Conservation (phyloP, 2,113 vertebrate species). For the Bagarius yarrelli region DNA sequence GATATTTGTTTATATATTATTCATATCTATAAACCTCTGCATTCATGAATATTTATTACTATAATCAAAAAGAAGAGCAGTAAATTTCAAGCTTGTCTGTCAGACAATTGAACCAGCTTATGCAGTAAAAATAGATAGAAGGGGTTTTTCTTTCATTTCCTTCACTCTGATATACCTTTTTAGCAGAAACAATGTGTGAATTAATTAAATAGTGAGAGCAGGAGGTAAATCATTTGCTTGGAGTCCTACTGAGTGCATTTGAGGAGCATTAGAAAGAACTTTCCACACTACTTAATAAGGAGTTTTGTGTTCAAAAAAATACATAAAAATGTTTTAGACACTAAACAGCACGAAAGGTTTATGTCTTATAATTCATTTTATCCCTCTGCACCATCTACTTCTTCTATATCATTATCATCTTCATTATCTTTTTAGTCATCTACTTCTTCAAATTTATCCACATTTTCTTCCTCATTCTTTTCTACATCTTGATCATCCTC, state of each 20-base stretch:
- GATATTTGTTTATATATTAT: not conserved
- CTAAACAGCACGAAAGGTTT: not conserved
- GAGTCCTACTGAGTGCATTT: not conserved
- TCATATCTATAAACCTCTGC: not conserved
- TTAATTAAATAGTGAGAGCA: not conserved
- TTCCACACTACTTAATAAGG: not conserved
- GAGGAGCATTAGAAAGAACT: not conserved
- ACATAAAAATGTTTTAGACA: not conserved
- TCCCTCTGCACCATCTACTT: too few relatives aligned
- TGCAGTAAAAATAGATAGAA: too few relatives aligned
- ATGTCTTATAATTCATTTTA: not conserved
- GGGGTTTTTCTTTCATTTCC: not conserved
- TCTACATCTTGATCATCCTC: too few relatives aligned
- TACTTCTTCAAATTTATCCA: too few relatives aligned
- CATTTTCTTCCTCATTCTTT: too few relatives aligned
- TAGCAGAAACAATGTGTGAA: not conserved
- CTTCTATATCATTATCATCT: too few relatives aligned
- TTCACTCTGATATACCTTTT: not conserved
- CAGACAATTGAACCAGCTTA: too few relatives aligned
- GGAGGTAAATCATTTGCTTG: not conserved
- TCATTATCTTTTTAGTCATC: too few relatives aligned
- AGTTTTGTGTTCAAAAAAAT: not conserved
- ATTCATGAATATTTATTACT: too few relatives aligned
- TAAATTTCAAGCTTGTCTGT: too few relatives aligned
- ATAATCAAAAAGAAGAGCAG: too few relatives aligned